A percentile compares a stretch with the other conserved stretches of the same genome.
Evolutionary conservation across 2,888 invertebrate genomes (phyloP).

Genomic region (Heliconius hortense): DNA sequence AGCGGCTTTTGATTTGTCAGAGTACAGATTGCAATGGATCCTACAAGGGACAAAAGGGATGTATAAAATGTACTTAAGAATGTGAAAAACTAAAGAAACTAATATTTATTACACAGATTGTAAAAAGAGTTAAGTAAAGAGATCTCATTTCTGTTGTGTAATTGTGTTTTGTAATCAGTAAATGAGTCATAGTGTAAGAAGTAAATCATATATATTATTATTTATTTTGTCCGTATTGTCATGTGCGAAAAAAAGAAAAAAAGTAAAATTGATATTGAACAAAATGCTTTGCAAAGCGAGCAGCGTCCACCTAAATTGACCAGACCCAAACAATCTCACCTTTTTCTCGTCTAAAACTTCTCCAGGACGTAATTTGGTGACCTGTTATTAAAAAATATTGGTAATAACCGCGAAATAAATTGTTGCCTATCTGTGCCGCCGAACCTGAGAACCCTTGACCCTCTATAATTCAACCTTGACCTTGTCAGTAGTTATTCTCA

Average conservation of each 20-base stretch:
- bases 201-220: slow-evolving; percentile 48
- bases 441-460: slow-evolving; percentile 66
- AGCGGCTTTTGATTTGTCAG: slow-evolving; percentile 59
- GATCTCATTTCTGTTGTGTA: slow-evolving; percentile 18
- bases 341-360: slow-evolving; percentile 96
- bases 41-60: slow-evolving; percentile 17
- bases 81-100: slow-evolving; percentile 8
- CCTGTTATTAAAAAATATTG: slow-evolving; percentile 83
- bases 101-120: slow-evolving; percentile 1
- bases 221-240: slow-evolving; percentile 51
- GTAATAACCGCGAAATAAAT: slow-evolving; percentile 66
- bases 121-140: slow-evolving; percentile 9
- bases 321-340: slow-evolving; percentile 87
- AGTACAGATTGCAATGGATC: slow-evolving; percentile 38
- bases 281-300: slow-evolving; percentile 81
- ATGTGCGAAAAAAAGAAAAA: slow-evolving; percentile 34
- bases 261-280: slow-evolving; percentile 56
- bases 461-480: slow-evolving; percentile 56
- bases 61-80: slow-evolving; percentile 14
- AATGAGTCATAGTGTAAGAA: slow-evolving; percentile 17
- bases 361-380: slow-evolving; percentile 96
- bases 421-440: slow-evolving; percentile 74
- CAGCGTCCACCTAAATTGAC: slow-evolving; percentile 78
- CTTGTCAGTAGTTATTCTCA: slow-evolving; percentile 68
- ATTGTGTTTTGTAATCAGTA: slow-evolving; percentile 15